phyloP scores from a whole-genome alignment of 2,888 invertebrate genomes.

The Cistogaster globosa region DNA sequence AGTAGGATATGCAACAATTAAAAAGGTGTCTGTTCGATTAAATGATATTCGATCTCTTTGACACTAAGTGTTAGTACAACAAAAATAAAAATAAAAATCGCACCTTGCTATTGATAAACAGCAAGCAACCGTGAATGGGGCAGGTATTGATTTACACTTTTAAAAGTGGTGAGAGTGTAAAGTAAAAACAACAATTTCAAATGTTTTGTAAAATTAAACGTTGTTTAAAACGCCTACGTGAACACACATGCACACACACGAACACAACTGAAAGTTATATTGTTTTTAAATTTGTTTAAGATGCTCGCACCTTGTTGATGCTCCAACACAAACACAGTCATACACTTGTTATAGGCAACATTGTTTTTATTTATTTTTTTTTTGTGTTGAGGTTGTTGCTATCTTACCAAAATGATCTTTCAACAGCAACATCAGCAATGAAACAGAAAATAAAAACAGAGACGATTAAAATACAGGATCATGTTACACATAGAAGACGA shows the following conservation, averaged over 20 bases:
- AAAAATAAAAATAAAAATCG: slow-evolving; percentile 24
- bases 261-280: background rate
- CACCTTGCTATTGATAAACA: slow-evolving; percentile 62
- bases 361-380: slow-evolving; percentile 3
- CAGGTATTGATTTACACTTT: slow-evolving; percentile 56
- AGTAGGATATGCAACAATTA: slow-evolving; percentile 28
- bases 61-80: slow-evolving; percentile 26
- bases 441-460: slow-evolving; percentile 30
- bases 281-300: slow-evolving; percentile 25
- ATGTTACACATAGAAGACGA: slow-evolving; percentile 48
- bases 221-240: slow-evolving; percentile 61
- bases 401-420: slow-evolving; percentile 64
- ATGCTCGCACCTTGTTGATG: background rate
- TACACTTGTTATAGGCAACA: slow-evolving; percentile 17
- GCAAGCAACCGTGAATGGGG: slow-evolving; percentile 30
- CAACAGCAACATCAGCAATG: slow-evolving; percentile 30
- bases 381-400: slow-evolving; percentile 36
- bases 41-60: slow-evolving; percentile 61
- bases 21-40: slow-evolving; percentile 37
- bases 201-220: slow-evolving; percentile 49
- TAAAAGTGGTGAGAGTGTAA: slow-evolving; percentile 18
- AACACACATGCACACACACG: slow-evolving; percentile 9
- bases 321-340: background rate
- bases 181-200: slow-evolving; percentile 31
- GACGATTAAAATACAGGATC: slow-evolving; percentile 70